Base-by-base conservation (phyloP, 2,113 vertebrate genomes). In the Neotragus moschatus region DNA sequence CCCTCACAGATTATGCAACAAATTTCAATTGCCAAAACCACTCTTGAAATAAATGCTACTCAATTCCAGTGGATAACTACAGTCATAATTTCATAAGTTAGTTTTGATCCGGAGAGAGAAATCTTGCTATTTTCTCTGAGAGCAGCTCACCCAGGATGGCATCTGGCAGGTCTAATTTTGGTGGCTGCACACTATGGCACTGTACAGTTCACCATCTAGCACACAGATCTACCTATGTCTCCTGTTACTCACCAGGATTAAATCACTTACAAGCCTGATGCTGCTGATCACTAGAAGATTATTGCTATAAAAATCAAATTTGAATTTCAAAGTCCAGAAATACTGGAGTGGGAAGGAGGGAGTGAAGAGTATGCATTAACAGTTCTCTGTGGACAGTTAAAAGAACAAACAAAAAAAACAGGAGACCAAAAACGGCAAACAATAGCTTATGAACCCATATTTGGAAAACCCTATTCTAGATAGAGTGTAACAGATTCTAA, bases 401-500 rank as follows among this genome's bases (percentile, higher is more conserved):
- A 73, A 73, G 39, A 36, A 12, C n/a, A 36, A 70, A n/a, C 39
- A 33, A 36, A 66, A 63, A 33, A 85, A 70, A 96, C 19, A 60
- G 23, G 19, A 90, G 23, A 87, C 11, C 0, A 51, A 25, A 89
- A 95, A 86, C 66, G 13, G 17, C 6, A 86, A 96, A 90, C 33
- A 5, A 45, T 30, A n/a, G 28, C 12, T 87, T 53, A 84, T 26
- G 3, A n/a, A 88, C 21, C 80, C 75, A 55, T 70, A 85, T 55
- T 94, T 91, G 82, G 55, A 39, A 94, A 94, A 61, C 25, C 3
- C 36, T 87, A 15, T 19, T 92, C 63, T 88, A 95, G 51, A 87
- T 3, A 81, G 84, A 93, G 56, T 17, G 77, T 90, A 96, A 79
- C 47, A 88, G 93, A 87, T 92, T 92, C 79, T 93, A 94, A 97